phyloP scores from a whole-genome alignment of 2,113 vertebrate species.

The Guaruba guarouba region DNA sequence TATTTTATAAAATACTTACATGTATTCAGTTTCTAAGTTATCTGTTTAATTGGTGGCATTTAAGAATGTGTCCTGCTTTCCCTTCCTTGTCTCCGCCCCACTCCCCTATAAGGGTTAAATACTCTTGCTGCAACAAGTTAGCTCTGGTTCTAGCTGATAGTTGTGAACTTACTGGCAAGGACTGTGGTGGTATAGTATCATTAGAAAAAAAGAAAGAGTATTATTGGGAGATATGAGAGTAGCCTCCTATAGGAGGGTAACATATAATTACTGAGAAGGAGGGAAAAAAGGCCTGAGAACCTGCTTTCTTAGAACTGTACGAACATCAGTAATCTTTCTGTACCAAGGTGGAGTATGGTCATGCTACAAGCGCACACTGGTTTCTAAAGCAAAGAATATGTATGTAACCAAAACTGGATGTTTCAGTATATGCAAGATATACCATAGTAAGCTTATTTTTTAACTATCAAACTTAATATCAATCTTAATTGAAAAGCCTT shows the following conservation, averaged over 20 bases:
- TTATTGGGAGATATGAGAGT: neutral
- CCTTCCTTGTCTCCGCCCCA: neutral
- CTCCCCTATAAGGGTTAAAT: neutral
- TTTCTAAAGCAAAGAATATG: neutral
- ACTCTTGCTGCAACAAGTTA: neutral
- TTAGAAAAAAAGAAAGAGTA: neutral
- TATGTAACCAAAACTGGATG: neutral
- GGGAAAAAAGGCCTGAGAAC: neutral
- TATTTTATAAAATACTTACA: neutral
- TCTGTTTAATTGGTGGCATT: neutral
- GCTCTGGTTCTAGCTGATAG: neutral
- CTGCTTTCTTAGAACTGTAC: neutral
- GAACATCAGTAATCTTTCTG: neutral
- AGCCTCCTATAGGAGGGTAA: neutral
- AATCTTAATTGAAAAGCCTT: neutral
- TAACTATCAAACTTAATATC: no score
- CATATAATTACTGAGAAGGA: neutral
- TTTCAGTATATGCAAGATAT: neutral
- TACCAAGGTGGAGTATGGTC: neutral
- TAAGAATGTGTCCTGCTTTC: neutral
- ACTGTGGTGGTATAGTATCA: neutral
- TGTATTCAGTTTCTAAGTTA: neutral
- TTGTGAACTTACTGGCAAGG: neutral
- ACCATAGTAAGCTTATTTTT: no score
- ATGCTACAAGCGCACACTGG: no score